Evolutionary conservation across 30 jellyfish, hydroid and myxozoan genomes (phyloP), one percentile per base, ranked within the genome.

Genomic region (Aurelia sp.): DNA sequence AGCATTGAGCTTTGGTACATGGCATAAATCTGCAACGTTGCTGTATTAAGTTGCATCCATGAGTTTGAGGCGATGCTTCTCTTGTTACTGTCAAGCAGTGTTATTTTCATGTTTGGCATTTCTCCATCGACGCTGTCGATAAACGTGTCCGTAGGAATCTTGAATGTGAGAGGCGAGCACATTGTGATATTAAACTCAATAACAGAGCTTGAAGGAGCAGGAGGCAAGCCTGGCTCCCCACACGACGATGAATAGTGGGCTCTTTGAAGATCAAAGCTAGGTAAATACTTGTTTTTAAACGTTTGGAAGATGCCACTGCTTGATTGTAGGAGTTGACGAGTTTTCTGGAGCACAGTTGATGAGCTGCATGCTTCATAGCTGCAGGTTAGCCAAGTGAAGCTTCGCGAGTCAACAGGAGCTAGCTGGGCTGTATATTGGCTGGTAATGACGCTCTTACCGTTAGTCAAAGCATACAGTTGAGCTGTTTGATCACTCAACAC

Each of bases 1-100:
- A 63, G 31, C 64, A 70, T 13, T 63, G 89, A 65, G 55, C 68
- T 50, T 18, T 93, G 87, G 35, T 69, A 75, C 3, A 91, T 84
- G 20, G 96, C 96, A 59, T 71, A 84, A 11, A 84, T 21, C 52
- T 81, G 75, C 76, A 84, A 71, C 17, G 97, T 30, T 5, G 96
- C 92, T 2, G 98, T 18, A 84, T 86, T 71, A 37, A 92, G 87
- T 40, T 86, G 96, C n/a, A 92, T 51, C 98, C 98, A 92, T 33
- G 94, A 84, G 35, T 82, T 78, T 52, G 89, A 37, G 4, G 95
- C 31, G 67, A 92, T 16, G 37, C 15, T 52, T n/a, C 41, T 30
- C 11, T 77, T 89, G 27, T 73, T 52, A 16, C 62, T 57, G 59
- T 55, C 92, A 18, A 86, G 89, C 47, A 92, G 73, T 27, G 72